Evolutionary conservation across 2,797 vertebrate genomes (phyloP).

Genomic region (Lindbergichthys nudifrons): DNA sequence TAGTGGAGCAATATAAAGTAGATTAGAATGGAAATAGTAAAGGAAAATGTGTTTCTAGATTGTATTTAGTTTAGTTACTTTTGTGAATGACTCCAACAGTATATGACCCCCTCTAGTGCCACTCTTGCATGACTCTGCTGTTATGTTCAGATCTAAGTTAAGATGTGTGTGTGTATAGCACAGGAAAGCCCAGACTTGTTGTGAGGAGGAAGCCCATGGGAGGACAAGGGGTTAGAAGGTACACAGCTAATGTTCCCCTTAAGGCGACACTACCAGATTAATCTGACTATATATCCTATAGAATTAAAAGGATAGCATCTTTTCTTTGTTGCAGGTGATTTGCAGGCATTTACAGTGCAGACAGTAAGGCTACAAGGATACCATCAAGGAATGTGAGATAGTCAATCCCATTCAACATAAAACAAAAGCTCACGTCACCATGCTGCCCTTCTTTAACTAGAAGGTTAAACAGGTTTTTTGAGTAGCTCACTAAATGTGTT

Average conservation of each 20-base stretch:
- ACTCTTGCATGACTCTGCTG: background rate
- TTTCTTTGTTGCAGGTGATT: constrained; percentile 15
- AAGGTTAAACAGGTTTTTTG: background rate
- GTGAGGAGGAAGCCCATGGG: background rate
- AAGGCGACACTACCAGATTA: background rate
- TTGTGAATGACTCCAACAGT: background rate
- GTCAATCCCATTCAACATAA: constrained; percentile 45
- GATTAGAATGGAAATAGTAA: background rate
- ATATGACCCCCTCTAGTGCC: background rate
- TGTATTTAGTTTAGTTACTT: background rate
- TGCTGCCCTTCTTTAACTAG: background rate
- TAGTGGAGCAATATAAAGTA: background rate
- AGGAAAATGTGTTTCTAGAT: background rate
- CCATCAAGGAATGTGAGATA: constrained; percentile 44
- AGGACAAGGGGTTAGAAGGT: background rate
- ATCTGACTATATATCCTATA: background rate
- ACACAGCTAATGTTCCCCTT: background rate
- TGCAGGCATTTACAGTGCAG: constrained; percentile 25
- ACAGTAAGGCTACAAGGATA: constrained; percentile 7
- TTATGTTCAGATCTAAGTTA: background rate
- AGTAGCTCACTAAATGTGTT: background rate
- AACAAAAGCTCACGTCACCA: constrained; percentile 26
- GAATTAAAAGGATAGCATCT: constrained; percentile 25
- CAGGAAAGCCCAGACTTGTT: background rate
- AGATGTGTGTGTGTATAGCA: background rate